A percentile compares a stretch with the other conserved stretches of the same genome.
Conservation (phyloP, 2,888 invertebrate genomes). For the Alloplasta piceator region DNA sequence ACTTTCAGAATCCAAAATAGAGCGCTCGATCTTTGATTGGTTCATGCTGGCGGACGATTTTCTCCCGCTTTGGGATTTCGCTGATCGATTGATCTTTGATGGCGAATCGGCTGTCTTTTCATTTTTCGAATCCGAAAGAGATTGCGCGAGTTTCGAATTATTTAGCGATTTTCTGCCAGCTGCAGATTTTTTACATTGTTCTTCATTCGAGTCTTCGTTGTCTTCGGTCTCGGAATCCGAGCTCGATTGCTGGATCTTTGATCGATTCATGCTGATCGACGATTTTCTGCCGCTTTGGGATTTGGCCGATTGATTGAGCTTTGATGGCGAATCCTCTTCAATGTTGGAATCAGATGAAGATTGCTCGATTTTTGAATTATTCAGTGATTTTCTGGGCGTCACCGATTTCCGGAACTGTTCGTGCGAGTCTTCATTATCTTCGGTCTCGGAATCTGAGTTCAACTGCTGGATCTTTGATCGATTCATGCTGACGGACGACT, state of each 20-base stretch:
- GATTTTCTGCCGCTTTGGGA: conserved; percentile 1
- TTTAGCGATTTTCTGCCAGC: conserved; percentile 33
- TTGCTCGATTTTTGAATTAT: conserved; percentile 5
- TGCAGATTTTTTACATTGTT: background rate
- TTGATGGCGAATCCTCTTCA: background rate
- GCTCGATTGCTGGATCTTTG: background rate
- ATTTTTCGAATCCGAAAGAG: background rate
- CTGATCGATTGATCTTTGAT: background rate
- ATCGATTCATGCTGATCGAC: background rate
- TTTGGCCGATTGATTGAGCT: background rate
- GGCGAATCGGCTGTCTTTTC: background rate
- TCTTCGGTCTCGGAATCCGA: background rate
- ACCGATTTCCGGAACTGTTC: background rate
- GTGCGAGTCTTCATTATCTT: background rate
- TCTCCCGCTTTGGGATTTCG: background rate
- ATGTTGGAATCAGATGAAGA: background rate
- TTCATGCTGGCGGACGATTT: background rate
- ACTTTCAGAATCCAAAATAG: background rate
- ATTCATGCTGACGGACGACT: conserved; percentile 23
- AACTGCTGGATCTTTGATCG: background rate
- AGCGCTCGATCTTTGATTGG: too few relatives aligned
- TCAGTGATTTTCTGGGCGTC: conserved; percentile 29
- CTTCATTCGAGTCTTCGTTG: background rate
- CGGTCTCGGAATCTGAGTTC: background rate
- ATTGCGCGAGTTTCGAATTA: background rate